Evolutionary conservation across 2,113 vertebrate genomes (phyloP).

Genomic region (Laterallus jamaicensis): DNA sequence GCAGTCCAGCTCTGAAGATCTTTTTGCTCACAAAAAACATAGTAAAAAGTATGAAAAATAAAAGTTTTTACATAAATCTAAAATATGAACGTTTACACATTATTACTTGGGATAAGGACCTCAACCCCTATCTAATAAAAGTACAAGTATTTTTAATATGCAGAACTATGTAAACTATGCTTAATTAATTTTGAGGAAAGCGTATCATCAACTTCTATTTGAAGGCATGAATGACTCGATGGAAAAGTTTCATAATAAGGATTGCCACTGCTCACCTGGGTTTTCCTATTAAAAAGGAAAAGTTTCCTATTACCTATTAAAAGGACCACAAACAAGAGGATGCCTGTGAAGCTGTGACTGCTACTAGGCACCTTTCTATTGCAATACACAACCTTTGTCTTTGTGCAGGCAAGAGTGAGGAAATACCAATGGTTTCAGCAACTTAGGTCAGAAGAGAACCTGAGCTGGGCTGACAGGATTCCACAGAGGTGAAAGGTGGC

Average conservation of each 20-base stretch:
- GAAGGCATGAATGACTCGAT: background rate
- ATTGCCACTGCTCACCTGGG: background rate
- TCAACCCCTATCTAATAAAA: background rate
- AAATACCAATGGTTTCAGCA: background rate
- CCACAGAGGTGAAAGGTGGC: background rate
- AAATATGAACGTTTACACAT: background rate
- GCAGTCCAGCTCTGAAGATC: background rate
- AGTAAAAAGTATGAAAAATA: background rate
- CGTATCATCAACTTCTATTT: background rate
- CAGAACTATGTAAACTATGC: background rate
- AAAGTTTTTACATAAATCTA: background rate
- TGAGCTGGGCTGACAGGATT: background rate
- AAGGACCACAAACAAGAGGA: background rate
- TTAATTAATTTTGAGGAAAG: background rate
- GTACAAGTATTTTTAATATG: background rate
- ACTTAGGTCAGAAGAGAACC: background rate
- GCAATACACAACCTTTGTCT: background rate
- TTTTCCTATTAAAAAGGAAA: background rate
- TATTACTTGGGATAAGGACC: background rate
- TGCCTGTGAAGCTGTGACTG: background rate
- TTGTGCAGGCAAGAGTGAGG: background rate
- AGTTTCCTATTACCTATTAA: background rate
- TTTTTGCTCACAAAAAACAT: background rate
- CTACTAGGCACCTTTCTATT: background rate
- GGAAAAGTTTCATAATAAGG: background rate